These are phyloP conservation scores for Perizoma flavofasciatum DNA, from an alignment of 2,888 invertebrate genomes.

Conservation along the genomic window DNA sequence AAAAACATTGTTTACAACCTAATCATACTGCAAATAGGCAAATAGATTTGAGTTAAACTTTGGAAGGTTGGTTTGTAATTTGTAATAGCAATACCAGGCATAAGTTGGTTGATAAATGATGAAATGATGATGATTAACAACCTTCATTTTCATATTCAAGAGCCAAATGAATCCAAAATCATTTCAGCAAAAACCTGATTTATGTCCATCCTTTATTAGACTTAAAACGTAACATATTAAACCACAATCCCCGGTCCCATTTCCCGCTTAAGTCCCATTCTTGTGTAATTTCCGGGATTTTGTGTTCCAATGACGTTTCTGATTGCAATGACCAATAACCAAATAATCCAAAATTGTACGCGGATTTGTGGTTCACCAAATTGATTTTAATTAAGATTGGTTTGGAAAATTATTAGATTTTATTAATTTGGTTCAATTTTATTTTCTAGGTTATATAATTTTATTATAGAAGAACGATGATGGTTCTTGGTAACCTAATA, in stretches of 20 bases:
- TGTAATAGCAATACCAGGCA: no score
- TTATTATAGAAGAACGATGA: no score
- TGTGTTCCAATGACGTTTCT: conserved; percentile 35
- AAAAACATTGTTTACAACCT: no score
- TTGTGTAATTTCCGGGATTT: conserved; percentile 39
- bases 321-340: conserved; percentile 37
- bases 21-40: no score
- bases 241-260: conserved; percentile 31
- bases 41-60: no score
- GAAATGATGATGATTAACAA: no score
- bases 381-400: conserved; percentile 26
- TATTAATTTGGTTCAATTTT: no score
- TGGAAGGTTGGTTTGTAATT: no score
- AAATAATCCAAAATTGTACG: conserved; percentile 29
- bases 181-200: conserved; percentile 11
- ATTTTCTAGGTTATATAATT: no score
- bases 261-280: conserved; percentile 34
- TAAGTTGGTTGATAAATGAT: no score
- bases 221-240: conserved; percentile 26
- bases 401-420: not conserved
- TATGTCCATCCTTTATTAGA: conserved; percentile 18
- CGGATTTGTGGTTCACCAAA: conserved; percentile 30
- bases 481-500: no score
- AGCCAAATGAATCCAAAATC: not conserved
- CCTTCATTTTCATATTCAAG: no score